phyloP scores from a whole-genome alignment of 2,113 vertebrate genomes.

The Parus major region DNA sequence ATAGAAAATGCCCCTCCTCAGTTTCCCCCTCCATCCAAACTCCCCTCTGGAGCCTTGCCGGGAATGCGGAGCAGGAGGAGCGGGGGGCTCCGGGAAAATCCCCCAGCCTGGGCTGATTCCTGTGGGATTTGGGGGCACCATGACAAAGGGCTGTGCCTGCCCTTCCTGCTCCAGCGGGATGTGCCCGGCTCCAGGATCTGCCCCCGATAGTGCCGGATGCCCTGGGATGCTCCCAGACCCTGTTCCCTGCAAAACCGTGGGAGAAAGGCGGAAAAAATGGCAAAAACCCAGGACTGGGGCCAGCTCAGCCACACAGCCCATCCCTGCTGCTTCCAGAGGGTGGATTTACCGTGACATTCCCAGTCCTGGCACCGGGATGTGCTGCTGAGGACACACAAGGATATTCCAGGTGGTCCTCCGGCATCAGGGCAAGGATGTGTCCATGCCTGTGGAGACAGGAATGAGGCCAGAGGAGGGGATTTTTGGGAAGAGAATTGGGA shows the following conservation, averaged over 20 bases:
- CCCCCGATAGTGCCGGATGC: not conserved
- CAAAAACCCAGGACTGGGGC: not conserved
- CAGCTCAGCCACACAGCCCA: accelerated
- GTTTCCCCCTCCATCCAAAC: not conserved
- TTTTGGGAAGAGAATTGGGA: not conserved
- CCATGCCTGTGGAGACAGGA: not conserved
- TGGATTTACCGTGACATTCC: not conserved
- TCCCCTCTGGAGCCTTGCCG: not conserved
- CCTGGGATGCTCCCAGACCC: not conserved
- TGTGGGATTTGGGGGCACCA: not conserved
- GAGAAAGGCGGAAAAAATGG: not conserved
- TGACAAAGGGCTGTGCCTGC: not conserved
- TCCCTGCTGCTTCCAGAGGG: not conserved
- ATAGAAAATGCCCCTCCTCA: not conserved
- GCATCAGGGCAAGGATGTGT: not conserved
- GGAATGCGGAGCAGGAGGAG: accelerated
- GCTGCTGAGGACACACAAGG: accelerated
- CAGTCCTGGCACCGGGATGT: accelerated
- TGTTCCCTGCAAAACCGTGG: accelerated
- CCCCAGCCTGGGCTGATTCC: not conserved
- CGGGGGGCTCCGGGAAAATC: not conserved
- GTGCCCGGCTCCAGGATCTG: not conserved
- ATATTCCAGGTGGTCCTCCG: not conserved
- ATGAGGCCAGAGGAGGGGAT: accelerated
- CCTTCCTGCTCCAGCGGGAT: not conserved